Evolutionary conservation across 2,113 vertebrate genomes (phyloP).

Genomic region (Aphyosemion australe): DNA sequence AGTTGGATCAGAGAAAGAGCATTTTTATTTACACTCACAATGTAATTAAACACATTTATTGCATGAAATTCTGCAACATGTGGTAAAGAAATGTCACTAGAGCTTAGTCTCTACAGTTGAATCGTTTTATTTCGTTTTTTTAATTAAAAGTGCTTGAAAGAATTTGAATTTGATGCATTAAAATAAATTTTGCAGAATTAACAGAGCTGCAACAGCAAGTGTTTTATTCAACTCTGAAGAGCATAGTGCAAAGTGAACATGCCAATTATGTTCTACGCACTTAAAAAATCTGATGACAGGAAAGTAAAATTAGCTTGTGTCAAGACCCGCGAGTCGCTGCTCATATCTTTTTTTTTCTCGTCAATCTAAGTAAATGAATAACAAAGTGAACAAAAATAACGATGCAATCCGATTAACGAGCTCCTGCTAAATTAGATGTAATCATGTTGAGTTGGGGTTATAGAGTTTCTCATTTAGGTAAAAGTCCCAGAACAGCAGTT

Average conservation of each 20-base stretch:
- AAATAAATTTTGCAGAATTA: no score
- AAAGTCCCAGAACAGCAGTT: slow-evolving; percentile 17
- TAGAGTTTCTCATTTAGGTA: slow-evolving; percentile 12
- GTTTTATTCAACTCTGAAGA: neutral
- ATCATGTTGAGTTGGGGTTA: slow-evolving; percentile 8
- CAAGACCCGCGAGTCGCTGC: slow-evolving; percentile 14
- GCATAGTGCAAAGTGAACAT: neutral
- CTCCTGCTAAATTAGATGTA: neutral
- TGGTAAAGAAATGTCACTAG: no score
- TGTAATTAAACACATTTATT: no score
- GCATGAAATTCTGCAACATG: no score
- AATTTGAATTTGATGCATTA: no score
- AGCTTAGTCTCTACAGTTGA: no score
- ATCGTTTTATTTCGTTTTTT: no score
- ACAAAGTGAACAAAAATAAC: slow-evolving; percentile 13
- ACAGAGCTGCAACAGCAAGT: neutral
- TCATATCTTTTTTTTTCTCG: slow-evolving; percentile 7
- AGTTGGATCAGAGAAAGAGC: no score
- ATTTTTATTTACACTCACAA: no score
- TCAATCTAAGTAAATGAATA: slow-evolving; percentile 16
- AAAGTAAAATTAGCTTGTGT: slow-evolving; percentile 1
- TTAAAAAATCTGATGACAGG: neutral
- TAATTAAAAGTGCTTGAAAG: no score
- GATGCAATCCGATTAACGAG: slow-evolving; percentile 12
- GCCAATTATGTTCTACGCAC: slow-evolving; percentile 3